Base-by-base conservation (phyloP, 1,140 invertebrate genomes). In the Tetraneura akinire region DNA sequence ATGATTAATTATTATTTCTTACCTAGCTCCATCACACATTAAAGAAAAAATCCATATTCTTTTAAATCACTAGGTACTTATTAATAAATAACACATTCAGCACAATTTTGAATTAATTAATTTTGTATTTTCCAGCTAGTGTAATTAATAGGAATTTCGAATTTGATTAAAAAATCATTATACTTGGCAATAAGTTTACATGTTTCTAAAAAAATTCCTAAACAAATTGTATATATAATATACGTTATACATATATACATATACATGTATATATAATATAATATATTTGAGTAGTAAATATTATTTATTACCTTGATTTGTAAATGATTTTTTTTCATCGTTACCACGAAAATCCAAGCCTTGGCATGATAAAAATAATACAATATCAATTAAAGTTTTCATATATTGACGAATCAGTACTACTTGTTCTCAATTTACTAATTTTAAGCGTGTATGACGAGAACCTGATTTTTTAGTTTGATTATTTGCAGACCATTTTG, bases 261-360 rank as follows among this genome's bases (percentile, higher is more conserved):
- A 37, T 26, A 29, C 9, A 62, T 45, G 45, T 29, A 47, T n/a
- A n/a, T n/a, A n/a, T n/a, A n/a, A n/a, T n/a, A n/a, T n/a, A n/a
- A n/a, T n/a, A n/a, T n/a, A n/a, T n/a, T n/a, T n/a, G n/a, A n/a
- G n/a, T n/a, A n/a, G n/a, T n/a, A n/a, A n/a, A n/a, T n/a, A n/a
- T n/a, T n/a, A n/a, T n/a, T n/a, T n/a, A n/a, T n/a, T 49, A 71
- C 42, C 47, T 71, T 51, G 37, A 51, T 71, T 71, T 16, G 11
- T 45, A 47, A 42, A 23, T n/a, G 16, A 1, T 45, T 71, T 0
- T 47, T 71, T 49, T 71, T 71, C 68, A 71, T 51, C 2, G 1
- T 49, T 37, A 45, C 68, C n/a, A 16, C n/a, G 26, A 3, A 42
- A 70, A 23, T 16, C 37, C 26, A 45, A 23, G 5, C 37, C 66